A percentile compares a stretch with the other conserved stretches of the same genome.
Conservation (phyloP, 2,888 invertebrate genomes). For the Napeogenes inachia region DNA sequence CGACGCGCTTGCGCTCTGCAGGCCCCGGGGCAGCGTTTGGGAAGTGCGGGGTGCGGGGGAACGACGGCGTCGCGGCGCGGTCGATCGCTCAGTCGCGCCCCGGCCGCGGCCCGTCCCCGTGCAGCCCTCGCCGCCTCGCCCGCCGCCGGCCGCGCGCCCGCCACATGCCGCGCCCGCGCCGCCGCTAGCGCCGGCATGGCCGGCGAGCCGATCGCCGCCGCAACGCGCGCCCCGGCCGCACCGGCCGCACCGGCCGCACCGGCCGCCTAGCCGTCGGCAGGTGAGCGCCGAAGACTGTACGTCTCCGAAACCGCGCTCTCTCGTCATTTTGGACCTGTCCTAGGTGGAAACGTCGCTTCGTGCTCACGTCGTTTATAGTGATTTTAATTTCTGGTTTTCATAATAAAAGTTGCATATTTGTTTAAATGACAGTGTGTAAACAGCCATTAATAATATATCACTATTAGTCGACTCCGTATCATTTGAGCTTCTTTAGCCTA, state of each 20-base stretch:
- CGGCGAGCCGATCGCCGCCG: constrained; percentile 45
- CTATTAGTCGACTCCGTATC: too few relatives aligned
- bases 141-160: constrained; percentile 53
- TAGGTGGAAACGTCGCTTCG: not conserved
- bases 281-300: constrained; percentile 33
- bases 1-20: constrained; percentile 28
- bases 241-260: constrained; percentile 34
- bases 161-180: constrained; percentile 51
- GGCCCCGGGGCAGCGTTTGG: constrained; percentile 35
- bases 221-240: constrained; percentile 47
- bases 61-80: constrained; percentile 34
- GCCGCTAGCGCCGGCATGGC: constrained; percentile 58
- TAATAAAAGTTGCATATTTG: too few relatives aligned
- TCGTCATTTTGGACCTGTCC: constrained; percentile 1
- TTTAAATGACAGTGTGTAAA: too few relatives aligned
- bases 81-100: constrained; percentile 55
- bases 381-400: too few relatives aligned
- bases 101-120: constrained; percentile 52
- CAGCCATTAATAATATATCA: too few relatives aligned
- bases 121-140: constrained; percentile 49
- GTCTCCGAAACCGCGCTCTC: constrained; percentile 17
- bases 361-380: too few relatives aligned
- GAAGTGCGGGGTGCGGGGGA: constrained; percentile 32
- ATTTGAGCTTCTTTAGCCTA: too few relatives aligned
- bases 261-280: constrained; percentile 37